These are phyloP conservation scores for Zootoca vivipara DNA, from an alignment of 2,113 vertebrate species.

Conservation along the genomic window DNA sequence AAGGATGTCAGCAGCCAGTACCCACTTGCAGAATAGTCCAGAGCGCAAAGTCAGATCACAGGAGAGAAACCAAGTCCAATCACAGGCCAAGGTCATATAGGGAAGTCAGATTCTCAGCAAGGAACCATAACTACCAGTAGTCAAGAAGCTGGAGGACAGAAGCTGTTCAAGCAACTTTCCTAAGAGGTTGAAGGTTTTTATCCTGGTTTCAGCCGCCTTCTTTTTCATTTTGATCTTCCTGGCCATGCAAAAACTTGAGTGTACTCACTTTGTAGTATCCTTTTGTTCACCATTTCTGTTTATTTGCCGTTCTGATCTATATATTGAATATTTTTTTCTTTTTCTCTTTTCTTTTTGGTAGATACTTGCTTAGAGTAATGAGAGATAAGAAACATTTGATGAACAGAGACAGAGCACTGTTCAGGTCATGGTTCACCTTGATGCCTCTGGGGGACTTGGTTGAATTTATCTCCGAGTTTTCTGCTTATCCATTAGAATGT, in stretches of 20 bases:
- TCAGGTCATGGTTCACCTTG: slow-evolving; percentile 83
- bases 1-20: too few species aligned
- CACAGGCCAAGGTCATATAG: too few species aligned
- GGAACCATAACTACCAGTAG: too few species aligned
- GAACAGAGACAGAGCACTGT: slow-evolving; percentile 63
- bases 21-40: too few species aligned
- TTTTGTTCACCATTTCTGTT: not conserved
- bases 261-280: not conserved
- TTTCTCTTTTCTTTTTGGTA: slow-evolving; percentile 28
- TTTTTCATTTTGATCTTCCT: not conserved
- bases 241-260: not conserved
- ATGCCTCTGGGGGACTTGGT: slow-evolving; percentile 69
- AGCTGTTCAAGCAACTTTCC: too few species aligned
- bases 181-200: too few species aligned
- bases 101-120: too few species aligned
- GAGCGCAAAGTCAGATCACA: too few species aligned
- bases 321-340: not conserved
- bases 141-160: too few species aligned
- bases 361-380: slow-evolving; percentile 71
- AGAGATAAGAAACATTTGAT: slow-evolving; percentile 39
- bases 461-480: slow-evolving; percentile 61
- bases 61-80: too few species aligned
- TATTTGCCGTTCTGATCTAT: not conserved
- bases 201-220: not conserved
- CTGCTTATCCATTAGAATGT: slow-evolving; percentile 68